phyloP scores from a whole-genome alignment of 2,888 invertebrate genomes.

The Drosophila antonietae region DNA sequence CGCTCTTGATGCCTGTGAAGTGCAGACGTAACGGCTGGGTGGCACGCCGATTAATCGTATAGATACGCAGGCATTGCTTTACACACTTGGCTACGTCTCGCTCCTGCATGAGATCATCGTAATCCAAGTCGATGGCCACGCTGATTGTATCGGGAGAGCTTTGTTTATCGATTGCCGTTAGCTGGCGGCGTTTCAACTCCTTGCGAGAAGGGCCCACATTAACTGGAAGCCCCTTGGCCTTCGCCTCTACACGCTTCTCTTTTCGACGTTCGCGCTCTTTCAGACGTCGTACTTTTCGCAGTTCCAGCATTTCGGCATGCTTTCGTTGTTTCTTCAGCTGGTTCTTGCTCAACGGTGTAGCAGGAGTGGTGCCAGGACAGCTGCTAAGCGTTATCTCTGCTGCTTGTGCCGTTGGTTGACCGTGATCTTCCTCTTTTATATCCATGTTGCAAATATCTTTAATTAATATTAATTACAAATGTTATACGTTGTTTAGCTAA shows the following conservation, averaged over 20 bases:
- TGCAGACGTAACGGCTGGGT: slow-evolving; percentile 92
- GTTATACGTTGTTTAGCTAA: neutral
- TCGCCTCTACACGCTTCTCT: slow-evolving; percentile 89
- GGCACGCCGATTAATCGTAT: slow-evolving; percentile 94
- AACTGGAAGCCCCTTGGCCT: slow-evolving; percentile 89
- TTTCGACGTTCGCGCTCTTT: slow-evolving; percentile 90
- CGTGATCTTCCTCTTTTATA: neutral
- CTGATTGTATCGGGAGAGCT: slow-evolving; percentile 38
- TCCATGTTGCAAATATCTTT: slow-evolving; percentile 27
- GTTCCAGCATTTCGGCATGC: slow-evolving; percentile 90
- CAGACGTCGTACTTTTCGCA: slow-evolving; percentile 89
- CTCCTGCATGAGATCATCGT: slow-evolving; percentile 95
- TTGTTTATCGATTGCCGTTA: slow-evolving; percentile 82
- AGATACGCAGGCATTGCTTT: slow-evolving; percentile 95
- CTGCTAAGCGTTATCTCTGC: slow-evolving; percentile 27
- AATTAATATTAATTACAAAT: neutral
- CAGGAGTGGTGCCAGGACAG: slow-evolving; percentile 43
- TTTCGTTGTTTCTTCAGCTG: slow-evolving; percentile 89
- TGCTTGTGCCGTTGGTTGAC: neutral
- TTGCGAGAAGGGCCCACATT: slow-evolving; percentile 90
- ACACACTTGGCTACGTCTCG: slow-evolving; percentile 94
- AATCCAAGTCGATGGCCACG: slow-evolving; percentile 95
- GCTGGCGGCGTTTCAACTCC: slow-evolving; percentile 87
- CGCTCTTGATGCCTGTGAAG: slow-evolving; percentile 89
- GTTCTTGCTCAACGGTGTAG: slow-evolving; percentile 68